Base-by-base conservation (phyloP, 37 sponge, comb jelly and placozoan genomes). In the Agelas oroides region DNA sequence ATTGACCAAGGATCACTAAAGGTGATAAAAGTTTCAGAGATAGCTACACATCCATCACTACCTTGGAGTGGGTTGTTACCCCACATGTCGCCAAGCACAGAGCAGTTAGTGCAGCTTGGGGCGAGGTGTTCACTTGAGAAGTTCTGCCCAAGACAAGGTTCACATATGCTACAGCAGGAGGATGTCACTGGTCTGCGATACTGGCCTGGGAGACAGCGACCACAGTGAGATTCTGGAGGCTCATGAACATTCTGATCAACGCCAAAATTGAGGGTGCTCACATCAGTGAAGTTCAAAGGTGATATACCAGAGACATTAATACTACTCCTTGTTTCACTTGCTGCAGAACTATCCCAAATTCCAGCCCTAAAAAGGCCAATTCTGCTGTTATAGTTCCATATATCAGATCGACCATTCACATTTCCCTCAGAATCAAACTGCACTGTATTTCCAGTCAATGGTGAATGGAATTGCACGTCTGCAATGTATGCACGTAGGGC, bases 151-250 rank as follows among this genome's bases (percentile, higher is more conserved):
- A 68, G 62, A 59, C 93, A 93, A 2, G 77, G 70, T 2, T 54
- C 70, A 53, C 93, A 93, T 52, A 25, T 66, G 81, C 86, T 81
- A 53, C 93, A 93, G 33, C 87, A 93, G 55, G 74, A 76, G 21
- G 84, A 72, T 27, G 23, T 25, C 14, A 90, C 36, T 40, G 41
- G 70, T 1, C 71, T 35, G 2, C 20, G 33, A 64, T 62, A 35
- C 17, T 63, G 37, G 21, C 79, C 67, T 1, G 67, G 65, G 30
- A 16, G 30, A 38, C 79, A 79, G 18, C 23, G 15, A 28, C n/a
- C 27, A 35, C 79, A 79, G 32, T 65, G 67, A 59, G 79, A 79
- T 23, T 62, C 25, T 14, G 17, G 19, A 27, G 46, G 16, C 13
- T 34, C 23, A 28, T 18, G 53, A 5, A 72, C 32, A 12, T 70